These are phyloP conservation scores for Bugula neritina DNA, from an alignment of 2,888 invertebrate genomes.

Conservation along the genomic window DNA sequence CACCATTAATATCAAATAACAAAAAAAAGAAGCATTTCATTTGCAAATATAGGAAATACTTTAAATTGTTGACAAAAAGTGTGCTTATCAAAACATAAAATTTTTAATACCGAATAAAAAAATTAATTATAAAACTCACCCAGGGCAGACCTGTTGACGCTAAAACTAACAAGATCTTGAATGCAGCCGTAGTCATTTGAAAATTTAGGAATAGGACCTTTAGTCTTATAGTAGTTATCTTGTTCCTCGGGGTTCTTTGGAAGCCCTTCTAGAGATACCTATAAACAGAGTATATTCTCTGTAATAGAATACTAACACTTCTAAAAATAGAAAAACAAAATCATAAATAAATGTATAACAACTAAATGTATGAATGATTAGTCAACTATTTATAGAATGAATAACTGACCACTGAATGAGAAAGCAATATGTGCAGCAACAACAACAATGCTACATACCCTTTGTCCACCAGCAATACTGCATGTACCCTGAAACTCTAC, in stretches of 20 bases:
- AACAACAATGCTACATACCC: not conserved
- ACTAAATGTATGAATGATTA: too few species aligned
- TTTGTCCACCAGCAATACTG: slow-evolving; percentile 39
- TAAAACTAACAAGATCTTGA: slow-evolving; percentile 52
- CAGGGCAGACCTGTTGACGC: slow-evolving; percentile 43
- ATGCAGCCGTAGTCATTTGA: slow-evolving; percentile 54
- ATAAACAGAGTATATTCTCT: slow-evolving; percentile 4
- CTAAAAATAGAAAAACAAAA: too few species aligned
- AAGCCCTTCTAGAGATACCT: slow-evolving; percentile 53
- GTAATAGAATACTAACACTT: not conserved
- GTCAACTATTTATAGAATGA: too few species aligned
- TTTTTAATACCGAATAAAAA: too few species aligned
- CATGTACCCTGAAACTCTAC: slow-evolving; percentile 54
- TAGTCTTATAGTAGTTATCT: slow-evolving; percentile 52
- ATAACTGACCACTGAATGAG: too few species aligned
- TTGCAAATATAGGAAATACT: too few species aligned
- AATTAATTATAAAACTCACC: slow-evolving; percentile 39
- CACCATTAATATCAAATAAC: too few species aligned
- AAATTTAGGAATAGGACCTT: slow-evolving; percentile 54
- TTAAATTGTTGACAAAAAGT: too few species aligned
- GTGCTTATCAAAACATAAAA: too few species aligned
- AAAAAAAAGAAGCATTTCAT: too few species aligned
- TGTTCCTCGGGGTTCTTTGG: slow-evolving; percentile 53
- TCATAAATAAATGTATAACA: too few species aligned
- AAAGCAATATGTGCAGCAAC: too few species aligned